Evolutionary conservation across 2,113 vertebrate genomes (phyloP).

Genomic region (Acanthisitta chloris): DNA sequence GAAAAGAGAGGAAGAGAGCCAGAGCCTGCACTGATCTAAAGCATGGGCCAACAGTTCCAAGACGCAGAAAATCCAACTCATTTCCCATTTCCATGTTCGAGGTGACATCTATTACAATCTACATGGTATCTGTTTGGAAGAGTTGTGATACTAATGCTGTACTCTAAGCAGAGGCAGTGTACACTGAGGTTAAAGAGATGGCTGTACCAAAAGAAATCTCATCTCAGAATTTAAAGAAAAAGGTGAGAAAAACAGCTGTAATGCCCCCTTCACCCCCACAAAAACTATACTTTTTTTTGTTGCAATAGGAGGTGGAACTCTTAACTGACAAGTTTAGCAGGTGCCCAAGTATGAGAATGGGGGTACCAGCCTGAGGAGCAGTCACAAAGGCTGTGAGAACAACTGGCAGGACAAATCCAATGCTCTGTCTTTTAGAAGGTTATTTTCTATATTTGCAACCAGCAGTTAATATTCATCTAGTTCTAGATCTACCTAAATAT

Average conservation of each 20-base stretch:
- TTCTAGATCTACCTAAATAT: background rate
- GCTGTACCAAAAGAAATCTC: background rate
- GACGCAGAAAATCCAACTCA: slow-evolving; percentile 18
- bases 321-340: background rate
- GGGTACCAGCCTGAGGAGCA: background rate
- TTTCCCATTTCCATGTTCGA: slow-evolving; percentile 23
- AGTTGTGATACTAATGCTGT: background rate
- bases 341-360: background rate
- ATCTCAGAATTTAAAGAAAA: background rate
- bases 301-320: background rate
- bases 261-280: background rate
- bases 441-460: background rate
- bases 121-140: background rate
- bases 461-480: background rate
- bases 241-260: background rate
- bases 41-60: slow-evolving; percentile 6
- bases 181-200: background rate
- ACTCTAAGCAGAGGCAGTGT: background rate
- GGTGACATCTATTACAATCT: background rate
- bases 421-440: background rate
- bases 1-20: background rate
- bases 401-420: background rate
- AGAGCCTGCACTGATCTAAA: background rate
- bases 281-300: background rate
- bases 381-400: background rate